Evolutionary conservation across 2,888 invertebrate species (phyloP), one percentile per base, ranked within the genome.

Genomic region (Apoda limacodes): DNA sequence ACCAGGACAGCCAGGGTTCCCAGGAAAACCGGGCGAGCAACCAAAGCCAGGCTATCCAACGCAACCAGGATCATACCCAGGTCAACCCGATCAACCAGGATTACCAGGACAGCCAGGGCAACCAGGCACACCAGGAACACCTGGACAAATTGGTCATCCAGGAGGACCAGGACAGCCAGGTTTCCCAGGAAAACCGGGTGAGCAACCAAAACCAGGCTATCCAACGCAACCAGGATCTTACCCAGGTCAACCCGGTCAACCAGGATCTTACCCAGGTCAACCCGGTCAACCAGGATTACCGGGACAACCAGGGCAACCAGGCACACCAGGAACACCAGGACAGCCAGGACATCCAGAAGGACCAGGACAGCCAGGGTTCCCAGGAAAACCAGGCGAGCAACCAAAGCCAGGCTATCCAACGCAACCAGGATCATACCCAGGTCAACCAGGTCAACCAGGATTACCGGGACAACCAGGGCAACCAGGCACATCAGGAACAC

Each of bases 121-220:
- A 3, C 48, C 49, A 10, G 41, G 43, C 2, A 7, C 30, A 21
- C 39, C 47, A 13, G 44, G 43, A 12, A 20, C 32, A 1, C 40
- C 5, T 17, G 17, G 7, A 17, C 5, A 17, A 7, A n/a, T n/a
- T n/a, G 47, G 5, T 14, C n/a, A n/a, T n/a, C n/a, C n/a, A n/a
- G n/a, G n/a, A n/a, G n/a, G 30, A 5, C 43, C 42, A n/a, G 45
- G 45, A 9, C 10, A 39, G 5, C 43, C 41, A 24, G 46, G 45
- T 10, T 2, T 22, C 2, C 42, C 45, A 13, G 45, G 45, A 5
- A 7, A 40, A 0, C 44, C 48, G 3, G 45, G 48, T n/a, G n/a
- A n/a, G n/a, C n/a, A n/a, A n/a, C n/a, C n/a, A n/a, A 20, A 32
- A 5, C 35, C 35, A 22, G 32, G 32, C 11, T 17, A 28, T 11